Percentiles rank a stretch among this genome's conserved stretches.
Evolutionary conservation across 2,888 invertebrate species (phyloP).

Genomic region (Beris morrisii): DNA sequence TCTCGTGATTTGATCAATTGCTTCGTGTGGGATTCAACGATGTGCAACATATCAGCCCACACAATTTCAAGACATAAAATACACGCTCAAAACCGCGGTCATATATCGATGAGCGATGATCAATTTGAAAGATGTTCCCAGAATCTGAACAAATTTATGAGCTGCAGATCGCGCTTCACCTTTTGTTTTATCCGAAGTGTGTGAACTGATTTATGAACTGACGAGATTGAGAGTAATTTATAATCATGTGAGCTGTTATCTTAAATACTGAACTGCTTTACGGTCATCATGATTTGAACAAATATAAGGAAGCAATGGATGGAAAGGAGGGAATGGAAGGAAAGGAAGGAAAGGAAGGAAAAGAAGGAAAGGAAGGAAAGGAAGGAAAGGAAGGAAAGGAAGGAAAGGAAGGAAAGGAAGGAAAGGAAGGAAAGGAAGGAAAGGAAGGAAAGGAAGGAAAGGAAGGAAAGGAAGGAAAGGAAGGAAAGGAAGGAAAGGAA

Average conservation of each 20-base stretch:
- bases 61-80: conserved; percentile 7
- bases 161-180: not conserved
- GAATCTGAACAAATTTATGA: conserved; percentile 15
- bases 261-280: no score
- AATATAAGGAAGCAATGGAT: not conserved
- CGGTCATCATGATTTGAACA: no score
- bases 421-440: no score
- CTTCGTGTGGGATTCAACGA: conserved; percentile 16
- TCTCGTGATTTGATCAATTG: conserved; percentile 24
- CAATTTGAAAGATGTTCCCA: conserved; percentile 16
- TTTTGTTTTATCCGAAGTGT: conserved; percentile 13
- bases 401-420: not conserved
- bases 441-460: not conserved
- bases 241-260: no score
- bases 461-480: not conserved
- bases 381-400: not conserved
- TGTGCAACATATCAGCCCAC: conserved; percentile 4
- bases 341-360: no score
- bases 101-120: conserved; percentile 15
- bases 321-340: not conserved
- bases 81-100: conserved; percentile 15
- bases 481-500: not conserved
- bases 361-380: no score
- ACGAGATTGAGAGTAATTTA: no score
- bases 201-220: conserved; percentile 15